Conservation (phyloP, 2,113 vertebrate genomes). For the Alligator mississippiensis region DNA sequence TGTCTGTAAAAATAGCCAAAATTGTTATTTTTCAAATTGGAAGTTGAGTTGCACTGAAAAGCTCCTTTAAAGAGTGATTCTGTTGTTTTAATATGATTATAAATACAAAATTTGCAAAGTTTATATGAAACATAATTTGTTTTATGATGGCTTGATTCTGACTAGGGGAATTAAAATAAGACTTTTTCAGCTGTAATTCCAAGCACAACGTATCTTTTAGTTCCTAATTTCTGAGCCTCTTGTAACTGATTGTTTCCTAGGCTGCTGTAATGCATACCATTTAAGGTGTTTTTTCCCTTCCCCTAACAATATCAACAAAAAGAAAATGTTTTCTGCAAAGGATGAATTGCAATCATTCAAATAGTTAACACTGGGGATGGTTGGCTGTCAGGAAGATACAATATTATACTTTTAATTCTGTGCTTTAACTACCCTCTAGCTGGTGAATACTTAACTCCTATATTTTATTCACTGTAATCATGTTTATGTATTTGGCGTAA, state of each 20-base stretch:
- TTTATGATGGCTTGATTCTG: conserved; percentile 61
- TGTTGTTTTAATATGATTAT: conserved; percentile 57
- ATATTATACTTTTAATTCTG: not conserved
- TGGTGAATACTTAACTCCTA: conserved; percentile 46
- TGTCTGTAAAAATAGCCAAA: conserved; percentile 70
- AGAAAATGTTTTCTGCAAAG: conserved; percentile 67
- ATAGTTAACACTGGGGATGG: conserved; percentile 61
- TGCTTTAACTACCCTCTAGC: not conserved
- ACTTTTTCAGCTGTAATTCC: conserved; percentile 62
- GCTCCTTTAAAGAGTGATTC: conserved; percentile 41
- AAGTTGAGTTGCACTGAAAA: conserved; percentile 4
- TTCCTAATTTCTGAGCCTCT: conserved; percentile 59
- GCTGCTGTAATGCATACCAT: conserved; percentile 72
- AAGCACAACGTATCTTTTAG: conserved; percentile 59
- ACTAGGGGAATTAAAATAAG: conserved; percentile 41
- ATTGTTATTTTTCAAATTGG: conserved; percentile 67
- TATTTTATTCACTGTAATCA: conserved; percentile 32
- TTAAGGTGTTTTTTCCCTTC: conserved; percentile 62
- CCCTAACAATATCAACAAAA: conserved; percentile 50
- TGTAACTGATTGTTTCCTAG: conserved; percentile 55
- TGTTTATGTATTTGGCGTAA: conserved; percentile 67
- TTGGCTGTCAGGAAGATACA: conserved; percentile 33
- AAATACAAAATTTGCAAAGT: conserved; percentile 52
- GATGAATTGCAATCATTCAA: conserved; percentile 67
- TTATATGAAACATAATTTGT: conserved; percentile 66